Evolutionary conservation across 64 coral and sea anemone genomes (phyloP).

Genomic region (Orbicella faveolata): DNA sequence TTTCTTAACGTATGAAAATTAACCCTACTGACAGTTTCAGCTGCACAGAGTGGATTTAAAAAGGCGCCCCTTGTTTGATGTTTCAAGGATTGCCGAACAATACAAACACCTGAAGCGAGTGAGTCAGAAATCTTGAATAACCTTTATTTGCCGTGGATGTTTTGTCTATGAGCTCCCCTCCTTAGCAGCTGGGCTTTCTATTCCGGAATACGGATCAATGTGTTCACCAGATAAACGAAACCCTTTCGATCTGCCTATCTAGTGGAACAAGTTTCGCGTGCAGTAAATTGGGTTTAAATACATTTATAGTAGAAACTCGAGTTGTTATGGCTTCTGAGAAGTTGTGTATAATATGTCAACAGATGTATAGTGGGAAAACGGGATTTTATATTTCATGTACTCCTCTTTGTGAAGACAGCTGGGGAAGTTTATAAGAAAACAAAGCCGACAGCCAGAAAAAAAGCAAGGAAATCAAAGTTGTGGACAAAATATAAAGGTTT

Average conservation of each 20-base stretch:
- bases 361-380: background rate
- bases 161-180: slow-evolving; percentile 11
- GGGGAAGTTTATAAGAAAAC: background rate
- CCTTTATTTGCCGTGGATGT: slow-evolving; percentile 10
- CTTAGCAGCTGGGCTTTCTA: background rate
- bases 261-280: background rate
- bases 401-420: background rate
- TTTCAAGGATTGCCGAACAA: slow-evolving; percentile 34
- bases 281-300: background rate
- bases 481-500: background rate
- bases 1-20: slow-evolving; percentile 8
- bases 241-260: background rate
- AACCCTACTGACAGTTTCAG: background rate
- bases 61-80: background rate
- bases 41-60: background rate
- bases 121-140: slow-evolving; percentile 6
- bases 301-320: background rate
- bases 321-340: background rate
- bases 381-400: no score
- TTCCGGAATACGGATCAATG: background rate
- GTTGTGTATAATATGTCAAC: background rate
- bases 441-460: background rate
- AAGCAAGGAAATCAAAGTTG: background rate
- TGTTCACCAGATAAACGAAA: background rate
- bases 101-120: background rate